Evolutionary conservation across 2,113 vertebrate species (phyloP).

Genomic region (Nothocercus nigrocapillus): DNA sequence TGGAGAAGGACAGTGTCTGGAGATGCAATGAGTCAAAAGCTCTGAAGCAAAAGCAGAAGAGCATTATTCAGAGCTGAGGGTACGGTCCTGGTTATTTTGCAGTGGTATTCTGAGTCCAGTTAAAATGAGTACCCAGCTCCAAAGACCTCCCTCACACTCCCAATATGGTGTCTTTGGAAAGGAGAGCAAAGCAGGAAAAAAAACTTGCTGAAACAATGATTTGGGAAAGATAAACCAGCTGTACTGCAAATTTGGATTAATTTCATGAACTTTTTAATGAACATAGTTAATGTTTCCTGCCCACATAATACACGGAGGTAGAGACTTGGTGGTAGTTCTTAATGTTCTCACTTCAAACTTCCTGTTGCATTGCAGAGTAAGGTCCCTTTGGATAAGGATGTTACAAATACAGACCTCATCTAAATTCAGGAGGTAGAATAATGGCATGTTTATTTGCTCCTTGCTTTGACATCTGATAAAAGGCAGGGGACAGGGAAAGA

Average conservation of each 20-base stretch:
- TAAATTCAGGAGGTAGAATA: neutral
- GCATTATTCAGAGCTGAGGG: neutral
- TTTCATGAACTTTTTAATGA: neutral
- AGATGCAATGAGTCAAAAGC: neutral
- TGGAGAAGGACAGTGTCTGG: neutral
- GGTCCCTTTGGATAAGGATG: neutral
- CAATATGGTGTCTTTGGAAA: neutral
- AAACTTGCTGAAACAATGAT: neutral
- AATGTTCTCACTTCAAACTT: neutral
- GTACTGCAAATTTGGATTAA: neutral
- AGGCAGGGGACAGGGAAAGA: neutral
- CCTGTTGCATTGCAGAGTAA: neutral
- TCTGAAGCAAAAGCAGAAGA: neutral
- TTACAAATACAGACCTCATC: neutral
- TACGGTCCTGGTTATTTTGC: neutral
- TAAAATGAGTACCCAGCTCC: neutral
- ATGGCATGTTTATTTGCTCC: neutral
- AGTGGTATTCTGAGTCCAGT: neutral
- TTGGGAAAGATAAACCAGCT: neutral
- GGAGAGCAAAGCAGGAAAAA: rapidly evolving
- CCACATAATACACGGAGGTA: neutral
- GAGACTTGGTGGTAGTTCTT: neutral
- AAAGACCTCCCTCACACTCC: neutral
- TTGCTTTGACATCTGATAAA: neutral
- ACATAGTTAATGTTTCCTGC: neutral